Conservation (phyloP, 2,888 invertebrate species). For the Drosophila mercatorum region DNA sequence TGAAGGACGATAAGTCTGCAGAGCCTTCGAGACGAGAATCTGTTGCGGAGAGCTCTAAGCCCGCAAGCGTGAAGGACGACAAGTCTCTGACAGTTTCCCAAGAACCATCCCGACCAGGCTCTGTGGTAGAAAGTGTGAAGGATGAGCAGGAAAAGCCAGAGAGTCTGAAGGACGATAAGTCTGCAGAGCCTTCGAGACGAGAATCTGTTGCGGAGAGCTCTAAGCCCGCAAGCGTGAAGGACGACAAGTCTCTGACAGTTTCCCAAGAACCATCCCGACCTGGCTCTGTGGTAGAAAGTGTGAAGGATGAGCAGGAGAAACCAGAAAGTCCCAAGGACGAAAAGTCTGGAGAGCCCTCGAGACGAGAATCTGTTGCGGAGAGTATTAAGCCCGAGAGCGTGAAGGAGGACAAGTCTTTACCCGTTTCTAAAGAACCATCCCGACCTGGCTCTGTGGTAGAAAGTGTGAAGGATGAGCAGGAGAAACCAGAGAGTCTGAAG, state of each 20-base stretch:
- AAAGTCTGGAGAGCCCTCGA: too few relatives aligned
- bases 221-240: constrained; percentile 16
- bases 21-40: constrained; percentile 21
- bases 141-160: constrained; percentile 31
- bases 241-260: constrained; percentile 11
- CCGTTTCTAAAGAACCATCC: too few relatives aligned
- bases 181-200: too few relatives aligned
- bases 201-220: background rate
- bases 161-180: constrained; percentile 19
- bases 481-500: too few relatives aligned
- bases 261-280: background rate
- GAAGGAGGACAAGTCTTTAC: too few relatives aligned
- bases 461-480: too few relatives aligned
- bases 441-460: too few relatives aligned
- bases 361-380: background rate
- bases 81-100: constrained; percentile 36
- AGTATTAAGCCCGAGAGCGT: too few relatives aligned
- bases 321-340: constrained; percentile 24
- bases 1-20: constrained; percentile 5
- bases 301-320: constrained; percentile 20
- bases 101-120: constrained; percentile 38
- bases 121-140: constrained; percentile 28
- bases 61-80: background rate
- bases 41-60: constrained; percentile 7
- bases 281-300: background rate